Conservation (phyloP, 2,797 vertebrate species). For the Furcifer pardalis region DNA sequence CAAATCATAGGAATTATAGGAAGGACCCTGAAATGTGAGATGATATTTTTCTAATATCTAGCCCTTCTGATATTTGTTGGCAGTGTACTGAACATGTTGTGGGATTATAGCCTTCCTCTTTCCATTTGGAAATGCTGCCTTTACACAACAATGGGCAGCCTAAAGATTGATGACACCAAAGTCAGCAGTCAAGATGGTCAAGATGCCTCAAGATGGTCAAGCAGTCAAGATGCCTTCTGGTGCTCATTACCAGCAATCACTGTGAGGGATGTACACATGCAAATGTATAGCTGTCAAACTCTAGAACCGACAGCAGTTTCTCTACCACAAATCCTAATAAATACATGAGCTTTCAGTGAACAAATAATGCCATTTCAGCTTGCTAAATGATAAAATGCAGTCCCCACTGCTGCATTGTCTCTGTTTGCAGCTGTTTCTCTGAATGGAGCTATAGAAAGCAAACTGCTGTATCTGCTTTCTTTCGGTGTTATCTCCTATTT, state of each 20-base stretch:
- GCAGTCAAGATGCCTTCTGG: too few species aligned
- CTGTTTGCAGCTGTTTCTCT: constrained; percentile 10
- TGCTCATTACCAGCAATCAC: neutral
- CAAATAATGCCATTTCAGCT: neutral
- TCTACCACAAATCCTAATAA: neutral
- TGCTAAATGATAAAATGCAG: constrained; percentile 8
- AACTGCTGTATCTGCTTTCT: constrained; percentile 19
- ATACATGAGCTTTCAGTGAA: constrained; percentile 3
- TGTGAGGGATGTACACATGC: neutral
- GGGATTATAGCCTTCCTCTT: neutral
- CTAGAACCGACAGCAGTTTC: neutral
- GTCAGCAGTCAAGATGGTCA: too few species aligned
- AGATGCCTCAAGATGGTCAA: too few species aligned
- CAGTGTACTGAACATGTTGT: neutral
- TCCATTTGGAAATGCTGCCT: neutral
- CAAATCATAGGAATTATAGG: neutral
- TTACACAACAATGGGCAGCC: too few species aligned
- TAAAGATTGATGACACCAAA: too few species aligned
- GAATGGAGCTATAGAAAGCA: constrained; percentile 4
- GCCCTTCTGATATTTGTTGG: neutral
- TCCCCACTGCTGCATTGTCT: neutral
- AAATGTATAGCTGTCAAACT: neutral
- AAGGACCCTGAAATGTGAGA: neutral
- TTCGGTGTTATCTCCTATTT: constrained; percentile 4
- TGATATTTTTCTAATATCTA: neutral